phyloP scores from a whole-genome alignment of 2,888 invertebrate species.

The Stomorhina lunata region DNA sequence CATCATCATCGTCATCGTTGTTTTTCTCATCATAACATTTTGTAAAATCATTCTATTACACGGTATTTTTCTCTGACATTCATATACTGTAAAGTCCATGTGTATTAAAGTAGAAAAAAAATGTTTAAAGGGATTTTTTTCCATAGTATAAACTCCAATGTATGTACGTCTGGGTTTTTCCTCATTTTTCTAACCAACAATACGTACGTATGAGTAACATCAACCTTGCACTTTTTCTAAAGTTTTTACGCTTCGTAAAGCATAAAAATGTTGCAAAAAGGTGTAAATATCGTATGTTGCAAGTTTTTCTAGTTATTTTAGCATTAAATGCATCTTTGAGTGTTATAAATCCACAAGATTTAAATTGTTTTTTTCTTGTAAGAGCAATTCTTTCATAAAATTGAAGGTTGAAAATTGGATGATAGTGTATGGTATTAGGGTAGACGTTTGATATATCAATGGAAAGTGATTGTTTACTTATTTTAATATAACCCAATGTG shows the following conservation, averaged over 20 bases:
- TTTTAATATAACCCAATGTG: too few relatives aligned
- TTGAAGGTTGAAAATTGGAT: background rate
- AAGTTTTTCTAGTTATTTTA: background rate
- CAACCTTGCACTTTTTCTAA: constrained; percentile 54
- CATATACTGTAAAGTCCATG: constrained; percentile 44
- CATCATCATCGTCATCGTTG: constrained; percentile 11
- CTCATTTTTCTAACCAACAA: constrained; percentile 39
- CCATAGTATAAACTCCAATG: too few relatives aligned
- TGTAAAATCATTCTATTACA: constrained; percentile 61
- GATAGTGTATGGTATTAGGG: background rate
- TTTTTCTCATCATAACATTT: constrained; percentile 46
- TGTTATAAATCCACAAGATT: constrained; percentile 20
- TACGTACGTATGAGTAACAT: constrained; percentile 50
- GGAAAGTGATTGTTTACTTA: too few relatives aligned
- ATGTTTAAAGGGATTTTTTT: too few relatives aligned
- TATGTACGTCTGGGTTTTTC: constrained; percentile 9
- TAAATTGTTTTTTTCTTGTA: constrained; percentile 33
- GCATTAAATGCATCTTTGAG: constrained; percentile 17
- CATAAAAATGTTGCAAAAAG: constrained; percentile 59
- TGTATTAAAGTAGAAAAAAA: constrained; percentile 22
- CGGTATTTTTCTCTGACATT: constrained; percentile 41
- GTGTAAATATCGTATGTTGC: constrained; percentile 39
- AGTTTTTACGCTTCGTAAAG: constrained; percentile 58
- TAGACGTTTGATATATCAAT: too few relatives aligned
- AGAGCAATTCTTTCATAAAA: constrained; percentile 12